Evolutionary conservation across 2,797 vertebrate species (phyloP).

Genomic region (Sylvilagus floridanus): DNA sequence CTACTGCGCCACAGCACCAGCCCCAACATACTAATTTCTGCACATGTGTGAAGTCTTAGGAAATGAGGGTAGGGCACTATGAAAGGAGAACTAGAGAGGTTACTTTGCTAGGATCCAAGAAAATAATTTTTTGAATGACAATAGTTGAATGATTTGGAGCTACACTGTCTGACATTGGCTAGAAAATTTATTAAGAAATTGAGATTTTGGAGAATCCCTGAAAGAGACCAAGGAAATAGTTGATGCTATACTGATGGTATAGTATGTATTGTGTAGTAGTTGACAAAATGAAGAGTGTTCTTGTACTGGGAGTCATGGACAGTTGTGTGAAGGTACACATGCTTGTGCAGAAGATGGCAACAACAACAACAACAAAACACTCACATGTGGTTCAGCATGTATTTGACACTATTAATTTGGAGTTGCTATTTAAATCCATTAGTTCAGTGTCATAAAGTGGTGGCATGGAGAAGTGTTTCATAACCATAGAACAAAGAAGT

Average conservation of each 20-base stretch:
- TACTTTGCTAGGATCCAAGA: conserved; percentile 4
- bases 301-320: conserved; percentile 9
- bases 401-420: conserved; percentile 49
- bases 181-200: conserved; percentile 59
- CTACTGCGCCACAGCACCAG: no score
- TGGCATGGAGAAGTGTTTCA: conserved; percentile 35
- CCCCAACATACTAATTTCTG: not conserved
- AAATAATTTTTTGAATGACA: conserved; percentile 25
- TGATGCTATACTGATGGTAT: not conserved
- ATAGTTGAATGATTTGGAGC: conserved; percentile 7
- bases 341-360: conserved; percentile 36
- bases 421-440: conserved; percentile 64
- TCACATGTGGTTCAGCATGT: conserved; percentile 12
- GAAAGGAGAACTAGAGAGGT: not conserved
- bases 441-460: not conserved
- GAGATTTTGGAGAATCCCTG: conserved; percentile 42
- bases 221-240: not conserved
- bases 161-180: not conserved
- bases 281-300: conserved; percentile 42
- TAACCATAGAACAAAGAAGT: not conserved
- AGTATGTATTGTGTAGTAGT: not conserved
- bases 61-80: not conserved
- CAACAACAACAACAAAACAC: conserved; percentile 19
- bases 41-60: conserved; percentile 40
- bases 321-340: not conserved